Conservation (phyloP, 2,888 invertebrate species). For the Synanthedon formicaeformis region DNA sequence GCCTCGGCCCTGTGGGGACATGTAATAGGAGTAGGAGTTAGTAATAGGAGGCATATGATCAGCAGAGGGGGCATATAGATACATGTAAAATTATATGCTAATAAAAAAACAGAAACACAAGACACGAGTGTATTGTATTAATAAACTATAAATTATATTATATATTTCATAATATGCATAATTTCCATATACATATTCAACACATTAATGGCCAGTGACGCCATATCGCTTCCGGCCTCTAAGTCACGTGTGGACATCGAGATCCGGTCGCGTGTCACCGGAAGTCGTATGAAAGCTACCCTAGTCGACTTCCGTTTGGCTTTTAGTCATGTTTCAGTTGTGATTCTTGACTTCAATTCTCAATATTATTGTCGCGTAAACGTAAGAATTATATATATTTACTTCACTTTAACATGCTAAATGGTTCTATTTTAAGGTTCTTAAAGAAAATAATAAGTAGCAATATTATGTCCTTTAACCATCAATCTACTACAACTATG, state of each 20-base stretch:
- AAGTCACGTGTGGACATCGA: slow-evolving; percentile 18
- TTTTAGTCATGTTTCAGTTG: slow-evolving; percentile 12
- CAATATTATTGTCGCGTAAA: background rate
- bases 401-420: too few relatives aligned
- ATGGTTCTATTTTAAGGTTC: too few relatives aligned
- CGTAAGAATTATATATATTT: background rate
- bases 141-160: background rate
- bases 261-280: slow-evolving; percentile 19
- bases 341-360: background rate
- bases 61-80: too few relatives aligned
- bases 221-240: slow-evolving; percentile 8
- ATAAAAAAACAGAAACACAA: too few relatives aligned
- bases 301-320: slow-evolving; percentile 22
- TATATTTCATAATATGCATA: background rate
- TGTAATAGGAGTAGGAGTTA: too few relatives aligned
- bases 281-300: slow-evolving; percentile 24
- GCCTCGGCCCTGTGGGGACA: too few relatives aligned
- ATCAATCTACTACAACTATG: too few relatives aligned
- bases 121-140: background rate
- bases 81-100: too few relatives aligned
- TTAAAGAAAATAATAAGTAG: too few relatives aligned
- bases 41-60: too few relatives aligned
- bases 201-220: background rate
- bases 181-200: background rate
- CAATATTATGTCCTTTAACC: too few relatives aligned